Base-by-base conservation (phyloP, 92 coral and sea anemone genomes). In the Zoanthus gigantus region DNA sequence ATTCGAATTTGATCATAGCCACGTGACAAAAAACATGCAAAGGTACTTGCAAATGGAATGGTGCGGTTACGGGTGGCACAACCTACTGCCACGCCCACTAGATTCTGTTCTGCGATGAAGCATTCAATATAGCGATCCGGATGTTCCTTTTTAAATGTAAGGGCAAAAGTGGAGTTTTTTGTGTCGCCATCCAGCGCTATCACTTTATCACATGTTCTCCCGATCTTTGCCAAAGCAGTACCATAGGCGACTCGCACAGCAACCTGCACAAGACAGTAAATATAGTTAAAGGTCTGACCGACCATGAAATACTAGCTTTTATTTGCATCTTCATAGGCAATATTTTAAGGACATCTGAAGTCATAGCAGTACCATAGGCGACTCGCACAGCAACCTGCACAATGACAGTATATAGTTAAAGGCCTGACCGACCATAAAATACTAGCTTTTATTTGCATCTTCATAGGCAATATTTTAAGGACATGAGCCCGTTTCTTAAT, bases 71-170 rank as follows among this genome's bases (percentile, higher is more conserved):
- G 98, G 28, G 99, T 93, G 17, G 96, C 95, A 31, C 94, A 93
- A 6, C 99, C 99, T 50, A 97, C 95, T n/a, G 97, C 99, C 79
- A 97, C 98, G 13, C 99, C 99, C 15, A 97, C 74, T 92, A 97
- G 92, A 86, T 97, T 97, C 89, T 97, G 99, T 46, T 97, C 99
- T 12, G 99, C 99, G 68, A 97, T 96, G 87, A 92, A 97, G 86
- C 99, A 97, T 76, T 97, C 99, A 0, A 97, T 90, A 78, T 90
- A 96, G 44, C 98, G 97, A 7, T 88, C 98, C 37, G 96, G 94
- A 57, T 91, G 92, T 7, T 88, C 94, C 44, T 97, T 94, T 93
- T 89, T 91, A 91, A 95, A 92, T 16, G 86, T 84, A 16, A 88
- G 88, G 7, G 99, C 91, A 63, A 90, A 94, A 0, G 99, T 97